These are phyloP conservation scores for Eumaeus atala DNA, from an alignment of 1,140 invertebrate genomes.

Conservation along the genomic window DNA sequence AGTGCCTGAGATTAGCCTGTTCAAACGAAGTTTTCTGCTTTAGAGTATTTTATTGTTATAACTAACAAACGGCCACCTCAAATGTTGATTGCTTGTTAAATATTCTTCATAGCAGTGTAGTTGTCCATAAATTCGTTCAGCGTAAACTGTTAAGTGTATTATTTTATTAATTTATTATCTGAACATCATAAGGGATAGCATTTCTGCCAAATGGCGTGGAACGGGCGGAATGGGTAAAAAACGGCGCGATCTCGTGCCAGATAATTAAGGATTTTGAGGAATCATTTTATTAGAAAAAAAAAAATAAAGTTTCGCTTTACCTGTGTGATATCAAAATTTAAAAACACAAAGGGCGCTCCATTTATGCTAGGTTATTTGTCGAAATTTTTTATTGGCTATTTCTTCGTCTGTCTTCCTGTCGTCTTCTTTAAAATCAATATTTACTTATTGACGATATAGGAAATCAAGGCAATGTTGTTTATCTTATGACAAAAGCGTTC, in stretches of 20 bases:
- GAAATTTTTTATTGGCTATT: too few species aligned
- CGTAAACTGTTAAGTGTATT: slow-evolving; percentile 7
- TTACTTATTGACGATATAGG: too few species aligned
- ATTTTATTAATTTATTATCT: slow-evolving; percentile 14
- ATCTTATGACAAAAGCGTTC: too few species aligned
- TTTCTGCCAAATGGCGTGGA: slow-evolving; percentile 47
- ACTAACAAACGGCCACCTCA: too few species aligned
- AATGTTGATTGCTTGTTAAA: too few species aligned
- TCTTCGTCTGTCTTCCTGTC: too few species aligned
- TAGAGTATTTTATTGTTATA: too few species aligned
- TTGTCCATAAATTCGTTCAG: background rate
- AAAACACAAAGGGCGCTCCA: slow-evolving; percentile 33
- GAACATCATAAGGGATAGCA: slow-evolving; percentile 11
- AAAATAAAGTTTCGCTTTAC: slow-evolving; percentile 59
- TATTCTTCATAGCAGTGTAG: too few species aligned
- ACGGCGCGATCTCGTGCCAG: slow-evolving; percentile 60
- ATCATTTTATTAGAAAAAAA: slow-evolving; percentile 44
- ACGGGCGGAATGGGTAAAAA: slow-evolving; percentile 36
- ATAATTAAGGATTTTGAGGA: slow-evolving; percentile 62
- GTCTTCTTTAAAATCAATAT: too few species aligned
- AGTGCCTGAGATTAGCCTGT: too few species aligned
- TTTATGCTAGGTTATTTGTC: background rate
- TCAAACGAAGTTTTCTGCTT: too few species aligned
- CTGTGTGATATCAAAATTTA: slow-evolving; percentile 53
- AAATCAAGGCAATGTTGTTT: too few species aligned